A percentile compares a stretch with the other conserved stretches of the same genome.
Conservation (phyloP, 2,113 vertebrate genomes). For the Aldabrachelys gigantea region DNA sequence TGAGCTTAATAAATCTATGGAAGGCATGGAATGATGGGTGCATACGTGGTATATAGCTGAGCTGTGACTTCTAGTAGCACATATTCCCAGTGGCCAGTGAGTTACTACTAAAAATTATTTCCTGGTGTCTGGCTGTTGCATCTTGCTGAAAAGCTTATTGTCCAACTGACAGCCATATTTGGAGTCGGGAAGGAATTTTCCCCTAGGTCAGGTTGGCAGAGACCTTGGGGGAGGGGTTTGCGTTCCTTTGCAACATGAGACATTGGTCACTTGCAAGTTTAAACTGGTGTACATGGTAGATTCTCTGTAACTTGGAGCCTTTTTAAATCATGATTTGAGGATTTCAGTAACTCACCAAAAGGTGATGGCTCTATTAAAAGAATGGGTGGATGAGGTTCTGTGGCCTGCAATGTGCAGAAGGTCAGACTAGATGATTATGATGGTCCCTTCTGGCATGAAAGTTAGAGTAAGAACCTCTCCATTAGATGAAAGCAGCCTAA, state of each 20-base stretch:
- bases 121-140: too few species aligned
- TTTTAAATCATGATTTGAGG: not conserved
- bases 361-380: not conserved
- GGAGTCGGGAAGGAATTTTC: too few species aligned
- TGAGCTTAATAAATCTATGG: not conserved
- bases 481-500: not conserved
- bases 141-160: too few species aligned
- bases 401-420: not conserved
- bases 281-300: not conserved
- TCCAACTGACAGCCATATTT: too few species aligned
- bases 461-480: not conserved
- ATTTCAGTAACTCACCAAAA: not conserved
- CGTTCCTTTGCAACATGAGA: not conserved
- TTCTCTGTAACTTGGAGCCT: not conserved
- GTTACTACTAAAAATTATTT: too few species aligned
- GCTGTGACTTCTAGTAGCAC: not conserved
- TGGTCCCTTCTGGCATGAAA: too few species aligned
- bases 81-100: not conserved
- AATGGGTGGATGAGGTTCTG: not conserved
- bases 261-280: not conserved
- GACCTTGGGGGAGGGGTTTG: not conserved
- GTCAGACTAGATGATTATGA: not conserved
- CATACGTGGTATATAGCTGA: not conserved
- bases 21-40: not conserved
- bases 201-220: not conserved